Evolutionary conservation across 2,888 invertebrate species (phyloP).

Genomic region (Nomada flava): DNA sequence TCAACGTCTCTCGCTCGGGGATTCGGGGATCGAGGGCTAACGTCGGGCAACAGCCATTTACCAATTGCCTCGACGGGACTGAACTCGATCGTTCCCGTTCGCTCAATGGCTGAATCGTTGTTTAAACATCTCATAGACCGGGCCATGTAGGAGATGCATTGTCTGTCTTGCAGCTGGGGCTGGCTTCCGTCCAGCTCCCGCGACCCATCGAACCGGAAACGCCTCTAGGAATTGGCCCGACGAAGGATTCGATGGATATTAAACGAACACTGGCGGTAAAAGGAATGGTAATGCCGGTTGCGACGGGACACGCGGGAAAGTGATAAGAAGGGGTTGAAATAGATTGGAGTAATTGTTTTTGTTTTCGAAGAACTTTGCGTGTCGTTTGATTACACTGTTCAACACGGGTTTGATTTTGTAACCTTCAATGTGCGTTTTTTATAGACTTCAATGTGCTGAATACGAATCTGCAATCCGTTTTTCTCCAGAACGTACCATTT

Average conservation of each 20-base stretch:
- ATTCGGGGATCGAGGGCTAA: constrained; percentile 3
- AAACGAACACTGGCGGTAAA: constrained; percentile 23
- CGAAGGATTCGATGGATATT: constrained; percentile 55
- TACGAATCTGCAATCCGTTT: too few species aligned
- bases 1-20: constrained; percentile 17
- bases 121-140: constrained; percentile 52
- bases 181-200: constrained; percentile 37
- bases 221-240: constrained; percentile 15
- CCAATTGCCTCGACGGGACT: constrained; percentile 43
- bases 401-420: too few species aligned
- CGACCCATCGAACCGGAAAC: constrained; percentile 38
- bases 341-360: too few species aligned
- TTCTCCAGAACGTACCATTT: too few species aligned
- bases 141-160: constrained; percentile 36
- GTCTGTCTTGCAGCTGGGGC: constrained; percentile 16
- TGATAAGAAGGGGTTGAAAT: neutral
- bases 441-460: too few species aligned
- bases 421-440: too few species aligned
- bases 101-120: constrained; percentile 31
- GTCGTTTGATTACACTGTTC: neutral
- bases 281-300: constrained; percentile 1
- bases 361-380: too few species aligned
- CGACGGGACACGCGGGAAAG: neutral
- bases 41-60: constrained; percentile 44
- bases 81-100: constrained; percentile 20